Evolutionary conservation across 2,888 invertebrate species (phyloP), one percentile per base, ranked within the genome.

Genomic region (Flexamia atlantica): DNA sequence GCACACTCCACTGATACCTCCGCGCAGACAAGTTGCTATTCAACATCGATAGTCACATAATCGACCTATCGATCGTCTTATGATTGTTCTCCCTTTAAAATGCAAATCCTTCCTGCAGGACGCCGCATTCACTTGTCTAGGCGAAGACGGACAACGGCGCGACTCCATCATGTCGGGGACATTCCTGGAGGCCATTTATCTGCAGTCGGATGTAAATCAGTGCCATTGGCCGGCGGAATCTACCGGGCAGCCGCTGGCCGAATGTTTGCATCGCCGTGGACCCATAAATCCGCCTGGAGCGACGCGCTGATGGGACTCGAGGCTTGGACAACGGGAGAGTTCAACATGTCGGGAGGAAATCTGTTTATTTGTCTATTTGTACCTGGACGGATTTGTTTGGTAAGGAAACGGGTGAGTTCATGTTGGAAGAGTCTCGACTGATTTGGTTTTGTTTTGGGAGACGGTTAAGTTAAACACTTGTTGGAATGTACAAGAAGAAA

Each of bases 21-120:
- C 4, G 64, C 25, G 17, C 64, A 57, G 64, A 64, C 64, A 64
- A 64, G 70, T 70, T 36, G 70, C 36, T 40, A 70, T 70, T 36
- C 36, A 40, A 70, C 40, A 36, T 70, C 70, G 9, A 68, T 68
- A 36, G 40, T 36, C 70, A n/a, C 23, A 36, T 20, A 70, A 70
- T 70, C 70, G 40, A 9, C 12, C 50, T 17, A 46, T 42, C 76
- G 76, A 76, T 76, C 76, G 36, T 23, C 50, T 76, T 76, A 76
- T 76, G 76, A 76, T 76, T 76, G 76, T 76, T 76, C 76, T 25
- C 46, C 76, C 40, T 76, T 76, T 76, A 46, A 76, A 76, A 76
- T 76, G 76, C 76, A 76, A 76, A 76, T 76, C 57, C 57, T 25
- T 40, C 42, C 23, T 2, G 40, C 72, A 10, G 76, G 76, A 20